Percentiles rank a stretch among this genome's conserved stretches.
Conservation (phyloP, 2,888 invertebrate genomes). For the Melieria crassipennis region DNA sequence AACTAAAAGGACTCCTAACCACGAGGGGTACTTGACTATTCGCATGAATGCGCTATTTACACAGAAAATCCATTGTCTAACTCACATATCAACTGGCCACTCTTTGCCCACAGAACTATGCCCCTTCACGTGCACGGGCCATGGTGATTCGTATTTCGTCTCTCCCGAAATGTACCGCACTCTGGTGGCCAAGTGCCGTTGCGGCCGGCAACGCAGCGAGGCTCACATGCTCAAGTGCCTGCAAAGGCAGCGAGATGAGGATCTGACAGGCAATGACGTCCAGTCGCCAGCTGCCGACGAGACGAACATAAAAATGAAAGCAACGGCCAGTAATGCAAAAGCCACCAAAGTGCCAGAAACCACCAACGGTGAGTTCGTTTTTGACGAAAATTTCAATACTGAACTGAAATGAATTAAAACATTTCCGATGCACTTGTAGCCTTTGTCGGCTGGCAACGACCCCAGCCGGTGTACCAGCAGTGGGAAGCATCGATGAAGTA, state of each 20-base stretch:
- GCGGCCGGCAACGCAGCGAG: conserved; percentile 57
- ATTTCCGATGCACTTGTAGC: conserved; percentile 45
- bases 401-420: neutral
- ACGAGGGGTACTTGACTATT: conserved; percentile 16
- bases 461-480: conserved; percentile 47
- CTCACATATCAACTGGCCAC: neutral
- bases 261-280: conserved; percentile 32
- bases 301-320: too few species aligned
- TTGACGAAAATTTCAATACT: too few species aligned
- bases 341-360: conserved; percentile 51
- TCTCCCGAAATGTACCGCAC: conserved; percentile 60
- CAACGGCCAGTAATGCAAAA: neutral
- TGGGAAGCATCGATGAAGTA: conserved; percentile 62
- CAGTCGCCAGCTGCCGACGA: neutral
- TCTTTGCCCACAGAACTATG: conserved; percentile 45
- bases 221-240: conserved; percentile 60
- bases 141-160: conserved; percentile 58
- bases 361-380: conserved; percentile 50
- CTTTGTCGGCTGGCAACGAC: conserved; percentile 53
- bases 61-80: neutral
- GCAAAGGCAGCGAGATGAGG: conserved; percentile 55
- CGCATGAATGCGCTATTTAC: neutral
- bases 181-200: conserved; percentile 59
- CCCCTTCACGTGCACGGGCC: conserved; percentile 51
- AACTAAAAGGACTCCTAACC: conserved; percentile 36